phyloP scores from a whole-genome alignment of 2,888 invertebrate genomes.

The Marasmarcha lunaedactyla region DNA sequence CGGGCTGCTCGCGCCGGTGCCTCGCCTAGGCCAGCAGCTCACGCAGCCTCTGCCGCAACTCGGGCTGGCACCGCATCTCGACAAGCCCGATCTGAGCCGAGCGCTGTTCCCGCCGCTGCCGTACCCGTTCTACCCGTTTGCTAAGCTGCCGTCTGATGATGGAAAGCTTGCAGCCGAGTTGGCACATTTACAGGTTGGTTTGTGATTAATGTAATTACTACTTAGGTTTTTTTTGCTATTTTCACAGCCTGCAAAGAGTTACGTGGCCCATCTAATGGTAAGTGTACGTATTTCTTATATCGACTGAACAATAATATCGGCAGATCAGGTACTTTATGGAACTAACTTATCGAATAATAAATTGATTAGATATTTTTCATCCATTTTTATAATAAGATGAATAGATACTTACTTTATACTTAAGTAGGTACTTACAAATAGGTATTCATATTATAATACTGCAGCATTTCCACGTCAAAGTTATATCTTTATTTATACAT shows the following conservation, averaged over 20 bases:
- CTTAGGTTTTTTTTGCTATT: background rate
- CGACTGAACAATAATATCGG: too few species aligned
- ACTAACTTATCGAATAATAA: too few species aligned
- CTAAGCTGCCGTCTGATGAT: slow-evolving; percentile 63
- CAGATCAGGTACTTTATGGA: too few species aligned
- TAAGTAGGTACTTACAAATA: too few species aligned
- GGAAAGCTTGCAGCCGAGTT: slow-evolving; percentile 76
- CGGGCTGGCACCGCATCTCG: slow-evolving; percentile 61
- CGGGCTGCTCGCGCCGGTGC: slow-evolving; percentile 72
- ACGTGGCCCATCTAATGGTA: background rate
- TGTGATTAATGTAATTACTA: too few species aligned
- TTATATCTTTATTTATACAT: too few species aligned
- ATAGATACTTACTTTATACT: too few species aligned
- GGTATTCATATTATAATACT: too few species aligned
- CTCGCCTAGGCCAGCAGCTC: slow-evolving; percentile 51
- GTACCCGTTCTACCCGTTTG: slow-evolving; percentile 78
- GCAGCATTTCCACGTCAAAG: too few species aligned
- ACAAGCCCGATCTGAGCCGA: slow-evolving; percentile 75
- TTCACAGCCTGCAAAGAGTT: background rate
- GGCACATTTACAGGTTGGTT: slow-evolving; percentile 71
- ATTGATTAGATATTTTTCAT: too few species aligned
- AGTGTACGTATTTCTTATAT: too few species aligned
- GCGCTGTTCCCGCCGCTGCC: slow-evolving; percentile 79
- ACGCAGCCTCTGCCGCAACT: slow-evolving; percentile 55
- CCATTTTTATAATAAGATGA: too few species aligned